phyloP scores from a whole-genome alignment of 2,888 invertebrate species.

The Agrypnus murinus region DNA sequence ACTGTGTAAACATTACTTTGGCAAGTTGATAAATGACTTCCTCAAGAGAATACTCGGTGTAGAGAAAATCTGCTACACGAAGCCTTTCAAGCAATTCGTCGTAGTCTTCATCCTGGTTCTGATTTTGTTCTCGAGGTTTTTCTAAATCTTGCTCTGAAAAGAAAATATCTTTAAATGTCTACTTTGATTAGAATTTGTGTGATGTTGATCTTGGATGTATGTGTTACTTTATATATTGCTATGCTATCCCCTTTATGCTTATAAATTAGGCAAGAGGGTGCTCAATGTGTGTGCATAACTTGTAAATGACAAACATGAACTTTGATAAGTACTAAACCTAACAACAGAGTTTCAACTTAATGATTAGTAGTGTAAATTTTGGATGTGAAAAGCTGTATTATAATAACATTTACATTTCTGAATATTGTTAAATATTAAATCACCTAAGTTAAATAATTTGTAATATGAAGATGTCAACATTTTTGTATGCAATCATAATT shows the following conservation, averaged over 20 bases:
- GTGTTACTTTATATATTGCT: background rate
- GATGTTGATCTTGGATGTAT: no score
- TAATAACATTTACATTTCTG: no score
- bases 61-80: constrained; percentile 81
- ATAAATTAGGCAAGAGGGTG: constrained; percentile 20
- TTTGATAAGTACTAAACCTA: constrained; percentile 29
- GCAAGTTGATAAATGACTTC: constrained; percentile 88
- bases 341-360: constrained; percentile 2
- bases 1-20: constrained; percentile 88
- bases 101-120: constrained; percentile 43
- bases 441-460: no score
- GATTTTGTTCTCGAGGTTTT: constrained; percentile 17
- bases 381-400: no score
- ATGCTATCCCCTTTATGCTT: constrained; percentile 10
- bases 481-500: no score
- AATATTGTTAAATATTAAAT: no score
- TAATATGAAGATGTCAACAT: no score
- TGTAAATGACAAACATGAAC: constrained; percentile 28
- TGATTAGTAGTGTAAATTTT: constrained; percentile 7
- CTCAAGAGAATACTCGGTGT: constrained; percentile 85
- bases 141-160: constrained; percentile 7
- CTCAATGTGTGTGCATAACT: constrained; percentile 21
- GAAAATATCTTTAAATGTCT: background rate
- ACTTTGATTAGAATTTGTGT: background rate
- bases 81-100: constrained; percentile 81